Base-by-base conservation (phyloP, 2,113 vertebrate species). In the Proteles cristata region DNA sequence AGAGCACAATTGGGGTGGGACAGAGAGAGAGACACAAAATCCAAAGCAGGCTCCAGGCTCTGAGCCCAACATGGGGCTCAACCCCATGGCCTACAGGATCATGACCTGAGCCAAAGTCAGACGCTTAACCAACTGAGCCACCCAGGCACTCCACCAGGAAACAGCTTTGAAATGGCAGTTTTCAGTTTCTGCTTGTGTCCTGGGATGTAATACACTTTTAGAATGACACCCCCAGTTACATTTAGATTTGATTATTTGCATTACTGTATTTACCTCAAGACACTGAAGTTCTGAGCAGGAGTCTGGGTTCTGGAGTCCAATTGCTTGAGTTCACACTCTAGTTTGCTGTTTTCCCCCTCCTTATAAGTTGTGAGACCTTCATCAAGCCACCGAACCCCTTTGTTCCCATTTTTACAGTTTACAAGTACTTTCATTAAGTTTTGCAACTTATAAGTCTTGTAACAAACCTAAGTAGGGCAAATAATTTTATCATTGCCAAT, bases 401-500 rank as follows among this genome's bases (percentile, higher is more conserved):
- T 61, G 43, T 76, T 85, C 71, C 11, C 14, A 2, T 79, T 82
- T 87, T 87, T 68, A 81, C 7, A 63, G 66, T 85, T 88, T 61
- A 45, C 15, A 76, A 35, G 45, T 39, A 66, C 85, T 85, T 93
- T 93, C 53, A 48, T 12, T 55, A 86, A 73, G 61, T 63, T 71
- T 90, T 68, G 77, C 5, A 69, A 61, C 58, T 85, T 66, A 61
- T 19, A 81, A 35, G 53, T 50, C n/a, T 92, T 50, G 79, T 6
- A 95, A 73, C 19, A 90, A 90, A 39, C 17, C 69, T 76, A 81
- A 43, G 21, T 7, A 85, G 55, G 53, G 33, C 23, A 90, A 85
- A 82, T 63, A 50, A 83, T 83, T 61, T 94, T 82, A 94, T 83
- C 73, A 95, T 82, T 43, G 93, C 45, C 43, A 65, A 61, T 93